phyloP scores from a whole-genome alignment of 1,140 invertebrate species.

The Chironomus striatipennis region DNA sequence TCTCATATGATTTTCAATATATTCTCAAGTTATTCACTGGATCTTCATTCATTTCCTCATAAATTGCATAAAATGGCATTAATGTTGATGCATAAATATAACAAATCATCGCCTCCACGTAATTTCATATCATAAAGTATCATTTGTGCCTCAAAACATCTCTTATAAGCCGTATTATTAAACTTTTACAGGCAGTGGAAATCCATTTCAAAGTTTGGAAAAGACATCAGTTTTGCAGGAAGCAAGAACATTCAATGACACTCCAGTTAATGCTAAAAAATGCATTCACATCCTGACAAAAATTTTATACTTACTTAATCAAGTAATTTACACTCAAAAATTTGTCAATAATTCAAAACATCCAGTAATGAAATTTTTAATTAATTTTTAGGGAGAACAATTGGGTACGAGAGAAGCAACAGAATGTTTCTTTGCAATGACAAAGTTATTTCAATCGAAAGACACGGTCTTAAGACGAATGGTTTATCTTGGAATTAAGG shows the following conservation, averaged over 20 bases:
- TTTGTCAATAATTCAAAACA: background rate
- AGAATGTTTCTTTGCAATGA: constrained; percentile 98
- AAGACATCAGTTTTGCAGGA: constrained; percentile 96
- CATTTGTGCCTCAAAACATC: background rate
- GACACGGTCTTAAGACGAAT: constrained; percentile 89
- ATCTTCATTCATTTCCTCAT: background rate
- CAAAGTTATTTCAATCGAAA: constrained; percentile 95
- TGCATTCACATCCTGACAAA: constrained; percentile 94
- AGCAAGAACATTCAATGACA: constrained; percentile 94
- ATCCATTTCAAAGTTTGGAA: constrained; percentile 88
- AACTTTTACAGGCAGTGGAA: constrained; percentile 52
- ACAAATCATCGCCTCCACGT: background rate
- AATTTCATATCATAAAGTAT: background rate
- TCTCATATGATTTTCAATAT: background rate
- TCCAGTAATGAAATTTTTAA: background rate
- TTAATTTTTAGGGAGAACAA: constrained; percentile 62
- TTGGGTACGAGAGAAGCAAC: constrained; percentile 92
- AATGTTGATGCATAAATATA: background rate
- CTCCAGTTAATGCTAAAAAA: constrained; percentile 93
- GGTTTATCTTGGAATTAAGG: constrained; percentile 97
- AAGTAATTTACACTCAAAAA: constrained; percentile 42
- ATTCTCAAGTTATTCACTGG: background rate
- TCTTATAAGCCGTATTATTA: background rate
- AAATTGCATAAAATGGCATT: background rate
- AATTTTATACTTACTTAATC: constrained; percentile 91